phyloP scores from a whole-genome alignment of 1,140 invertebrate genomes.

The Luehdorfia chinensis region DNA sequence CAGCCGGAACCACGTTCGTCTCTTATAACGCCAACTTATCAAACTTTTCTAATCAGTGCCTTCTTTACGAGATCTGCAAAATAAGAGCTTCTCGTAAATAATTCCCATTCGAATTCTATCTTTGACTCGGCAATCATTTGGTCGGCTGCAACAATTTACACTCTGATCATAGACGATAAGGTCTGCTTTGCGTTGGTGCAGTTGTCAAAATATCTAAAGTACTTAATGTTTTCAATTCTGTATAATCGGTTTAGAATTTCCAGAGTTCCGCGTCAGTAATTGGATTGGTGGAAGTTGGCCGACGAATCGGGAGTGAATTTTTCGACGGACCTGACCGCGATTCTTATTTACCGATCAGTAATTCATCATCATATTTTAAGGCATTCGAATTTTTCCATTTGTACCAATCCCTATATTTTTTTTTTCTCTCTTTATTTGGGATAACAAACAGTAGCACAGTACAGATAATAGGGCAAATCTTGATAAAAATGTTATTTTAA shows the following conservation, averaged over 20 bases:
- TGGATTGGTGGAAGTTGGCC: conserved; percentile 61
- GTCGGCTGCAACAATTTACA: conserved; percentile 26
- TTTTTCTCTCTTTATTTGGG: no score
- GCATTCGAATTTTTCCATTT: no score
- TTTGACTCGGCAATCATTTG: conserved; percentile 56
- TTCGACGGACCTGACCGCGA: conserved; percentile 38
- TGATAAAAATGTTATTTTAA: no score
- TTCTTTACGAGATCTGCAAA: conserved; percentile 46
- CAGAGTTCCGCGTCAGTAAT: conserved; percentile 66
- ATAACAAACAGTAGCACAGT: no score
- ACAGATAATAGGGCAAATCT: no score
- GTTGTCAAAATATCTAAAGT: conserved; percentile 55
- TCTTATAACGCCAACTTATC: conserved; percentile 43
- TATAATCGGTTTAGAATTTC: conserved; percentile 76
- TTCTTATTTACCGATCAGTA: conserved; percentile 27
- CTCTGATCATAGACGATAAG: conserved; percentile 34
- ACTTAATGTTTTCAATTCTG: conserved; percentile 76
- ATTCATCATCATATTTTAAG: no score
- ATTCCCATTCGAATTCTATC: conserved; percentile 67
- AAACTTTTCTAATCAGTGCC: conserved; percentile 66
- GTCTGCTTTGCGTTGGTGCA: conserved; percentile 31
- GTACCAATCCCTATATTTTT: no score
- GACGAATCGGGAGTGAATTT: conserved; percentile 46
- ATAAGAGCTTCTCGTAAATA: conserved; percentile 65
- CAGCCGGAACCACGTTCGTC: no score